Conservation (phyloP, 1,140 invertebrate genomes). For the Aphaenogaster ashmeadi region DNA sequence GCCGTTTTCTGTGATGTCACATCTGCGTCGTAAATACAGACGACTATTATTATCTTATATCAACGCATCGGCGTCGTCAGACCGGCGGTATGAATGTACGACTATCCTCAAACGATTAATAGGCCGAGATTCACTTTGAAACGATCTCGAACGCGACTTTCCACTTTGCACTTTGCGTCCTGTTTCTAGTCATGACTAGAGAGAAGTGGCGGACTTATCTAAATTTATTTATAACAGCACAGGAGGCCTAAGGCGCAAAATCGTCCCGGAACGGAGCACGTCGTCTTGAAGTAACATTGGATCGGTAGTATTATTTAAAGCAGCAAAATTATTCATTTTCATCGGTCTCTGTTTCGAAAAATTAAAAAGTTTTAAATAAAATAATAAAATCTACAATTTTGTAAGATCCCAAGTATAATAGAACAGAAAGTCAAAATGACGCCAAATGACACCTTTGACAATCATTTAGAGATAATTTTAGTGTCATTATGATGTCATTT, state of each 20-base stretch:
- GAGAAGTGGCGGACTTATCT: conserved; percentile 31
- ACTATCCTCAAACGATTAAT: conserved; percentile 37
- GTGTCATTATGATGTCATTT: too few relatives aligned
- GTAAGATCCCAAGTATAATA: too few relatives aligned
- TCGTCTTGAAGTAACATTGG: background rate
- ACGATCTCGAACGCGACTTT: background rate
- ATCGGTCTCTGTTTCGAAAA: background rate
- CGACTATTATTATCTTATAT: conserved; percentile 42
- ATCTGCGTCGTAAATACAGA: conserved; percentile 17
- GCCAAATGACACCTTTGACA: too few relatives aligned
- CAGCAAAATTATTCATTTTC: background rate
- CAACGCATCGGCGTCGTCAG: background rate
- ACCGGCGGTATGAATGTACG: conserved; percentile 9
- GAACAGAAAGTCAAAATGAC: too few relatives aligned
- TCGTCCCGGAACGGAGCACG: background rate
- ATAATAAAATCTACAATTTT: background rate
- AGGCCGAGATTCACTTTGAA: conserved; percentile 13
- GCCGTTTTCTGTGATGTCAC: background rate
- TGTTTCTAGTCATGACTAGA: conserved; percentile 18
- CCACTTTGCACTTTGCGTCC: conserved; percentile 39
- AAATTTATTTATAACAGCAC: conserved; percentile 53
- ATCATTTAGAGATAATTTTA: too few relatives aligned
- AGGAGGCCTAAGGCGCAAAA: background rate
- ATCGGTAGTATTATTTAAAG: background rate
- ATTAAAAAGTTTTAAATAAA: background rate